Percentiles rank a stretch among this genome's conserved stretches.
Evolutionary conservation across 2,113 vertebrate species (phyloP).

Genomic region (Caracal caracal): DNA sequence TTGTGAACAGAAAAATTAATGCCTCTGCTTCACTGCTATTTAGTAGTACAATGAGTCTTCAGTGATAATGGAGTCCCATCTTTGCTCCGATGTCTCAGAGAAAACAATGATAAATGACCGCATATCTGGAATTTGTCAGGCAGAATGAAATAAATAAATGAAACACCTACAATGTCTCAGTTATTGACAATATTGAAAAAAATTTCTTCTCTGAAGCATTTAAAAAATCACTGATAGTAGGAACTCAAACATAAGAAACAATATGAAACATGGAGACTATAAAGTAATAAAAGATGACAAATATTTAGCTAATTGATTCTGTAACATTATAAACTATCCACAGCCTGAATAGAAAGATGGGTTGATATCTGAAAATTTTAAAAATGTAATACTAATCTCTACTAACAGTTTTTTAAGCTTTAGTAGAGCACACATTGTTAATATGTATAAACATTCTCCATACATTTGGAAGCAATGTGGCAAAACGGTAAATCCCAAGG

Average conservation of each 20-base stretch:
- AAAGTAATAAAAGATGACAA: not conserved
- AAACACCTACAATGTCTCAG: not conserved
- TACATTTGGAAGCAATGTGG: not conserved
- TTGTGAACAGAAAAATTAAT: not conserved
- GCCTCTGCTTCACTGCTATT: not conserved
- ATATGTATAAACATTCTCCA: not conserved
- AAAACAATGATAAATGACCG: not conserved
- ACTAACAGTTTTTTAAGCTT: not conserved
- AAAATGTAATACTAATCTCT: not conserved
- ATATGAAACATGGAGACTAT: not conserved
- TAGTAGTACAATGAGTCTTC: not conserved
- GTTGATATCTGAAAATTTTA: not conserved
- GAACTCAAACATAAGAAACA: not conserved
- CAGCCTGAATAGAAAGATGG: not conserved
- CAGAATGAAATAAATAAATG: not conserved
- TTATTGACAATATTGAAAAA: not conserved
- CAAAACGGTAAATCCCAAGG: not conserved
- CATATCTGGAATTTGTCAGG: not conserved
- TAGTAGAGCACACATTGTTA: not conserved
- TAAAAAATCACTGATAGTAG: not conserved
- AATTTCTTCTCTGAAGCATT: not conserved
- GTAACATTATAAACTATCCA: not conserved
- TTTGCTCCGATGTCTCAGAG: not conserved
- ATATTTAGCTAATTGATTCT: not conserved
- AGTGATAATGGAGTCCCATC: fast-evolving